Base-by-base conservation (phyloP, 2,797 vertebrate species). In the Forpus xanthops region DNA sequence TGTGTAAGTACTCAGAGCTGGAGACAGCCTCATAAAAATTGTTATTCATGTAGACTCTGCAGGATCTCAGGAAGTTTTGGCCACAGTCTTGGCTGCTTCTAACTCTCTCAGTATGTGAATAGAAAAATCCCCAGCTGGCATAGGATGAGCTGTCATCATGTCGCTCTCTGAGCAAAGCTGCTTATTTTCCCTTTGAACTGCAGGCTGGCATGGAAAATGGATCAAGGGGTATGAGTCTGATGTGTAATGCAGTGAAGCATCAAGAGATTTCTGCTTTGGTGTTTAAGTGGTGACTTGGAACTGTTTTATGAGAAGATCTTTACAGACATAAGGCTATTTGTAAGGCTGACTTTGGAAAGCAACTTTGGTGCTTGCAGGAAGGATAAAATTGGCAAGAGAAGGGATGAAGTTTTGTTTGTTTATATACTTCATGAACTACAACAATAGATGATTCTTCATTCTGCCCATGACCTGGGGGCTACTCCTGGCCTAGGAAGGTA, bases 131-230 rank as follows among this genome's bases (percentile, higher is more conserved):
- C 15, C 20, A 5, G 31, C 41, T 67, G 68, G 14, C 76, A 37
- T 31, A 42, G 79, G 8, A 45, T 0, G 6, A 65, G 23, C 53
- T 77, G 53, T 84, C 61, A 21, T 79, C 30, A 0, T 42, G 12
- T 53, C 84, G 21, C 23, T 33, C 20, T 74, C 37, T 74, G 53
- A 30, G 68, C 80, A 95, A 75, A 90, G 65, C 85, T 66, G n/a
- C 30, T 86, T 92, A n/a, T 88, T 91, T 93, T 77, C 15, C 37
- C 39, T 94, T 91, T 90, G 49, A 77, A 52, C 30, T 70, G 30
- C 44, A 52, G 31, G 28, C 45, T 73, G 55, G 53, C 45, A 8
- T 66, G 73, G 62, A 41, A 68, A 85, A 84, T 31, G 25, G 56
- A 91, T 91, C 58, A 75, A 56, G 62, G 76, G 37, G 8, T 72